These are phyloP conservation scores for Leptonema lineaticorne DNA, from an alignment of 1,140 invertebrate genomes.

Conservation along the genomic window DNA sequence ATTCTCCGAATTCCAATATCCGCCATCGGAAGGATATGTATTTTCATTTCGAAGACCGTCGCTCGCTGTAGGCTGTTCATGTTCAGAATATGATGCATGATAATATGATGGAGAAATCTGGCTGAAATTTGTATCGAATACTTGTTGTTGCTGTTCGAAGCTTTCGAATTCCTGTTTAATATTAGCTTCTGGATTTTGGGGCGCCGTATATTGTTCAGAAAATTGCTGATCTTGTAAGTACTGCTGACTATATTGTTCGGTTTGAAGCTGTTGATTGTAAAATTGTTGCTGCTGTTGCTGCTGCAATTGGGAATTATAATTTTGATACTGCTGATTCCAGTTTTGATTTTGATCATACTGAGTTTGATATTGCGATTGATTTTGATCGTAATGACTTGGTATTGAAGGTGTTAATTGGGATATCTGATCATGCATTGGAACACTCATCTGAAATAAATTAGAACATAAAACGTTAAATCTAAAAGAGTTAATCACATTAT, in stretches of 20 bases:
- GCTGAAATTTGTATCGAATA: slow-evolving; percentile 30
- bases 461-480: neutral
- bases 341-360: slow-evolving; percentile 43
- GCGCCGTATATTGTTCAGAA: slow-evolving; percentile 33
- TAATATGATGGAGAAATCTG: slow-evolving; percentile 16
- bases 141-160: slow-evolving; percentile 8
- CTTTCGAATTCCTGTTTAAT: slow-evolving; percentile 24
- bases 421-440: neutral
- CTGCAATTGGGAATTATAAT: slow-evolving; percentile 51
- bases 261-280: slow-evolving; percentile 9
- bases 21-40: slow-evolving; percentile 21
- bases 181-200: slow-evolving; percentile 37
- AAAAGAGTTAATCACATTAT: too few relatives aligned
- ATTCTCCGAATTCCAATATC: slow-evolving; percentile 37
- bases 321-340: slow-evolving; percentile 46
- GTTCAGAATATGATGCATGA: neutral
- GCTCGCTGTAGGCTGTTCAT: neutral
- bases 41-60: neutral
- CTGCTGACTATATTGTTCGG: slow-evolving; percentile 34
- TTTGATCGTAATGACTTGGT: slow-evolving; percentile 24
- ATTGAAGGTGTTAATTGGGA: slow-evolving; percentile 20
- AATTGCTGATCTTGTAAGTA: slow-evolving; percentile 26
- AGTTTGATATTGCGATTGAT: slow-evolving; percentile 19
- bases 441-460: slow-evolving; percentile 2
- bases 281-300: slow-evolving; percentile 48